Percentiles rank a stretch among this genome's conserved stretches.
phyloP scores from a whole-genome alignment of 1,140 invertebrate species.

The Camponotus vicinus region DNA sequence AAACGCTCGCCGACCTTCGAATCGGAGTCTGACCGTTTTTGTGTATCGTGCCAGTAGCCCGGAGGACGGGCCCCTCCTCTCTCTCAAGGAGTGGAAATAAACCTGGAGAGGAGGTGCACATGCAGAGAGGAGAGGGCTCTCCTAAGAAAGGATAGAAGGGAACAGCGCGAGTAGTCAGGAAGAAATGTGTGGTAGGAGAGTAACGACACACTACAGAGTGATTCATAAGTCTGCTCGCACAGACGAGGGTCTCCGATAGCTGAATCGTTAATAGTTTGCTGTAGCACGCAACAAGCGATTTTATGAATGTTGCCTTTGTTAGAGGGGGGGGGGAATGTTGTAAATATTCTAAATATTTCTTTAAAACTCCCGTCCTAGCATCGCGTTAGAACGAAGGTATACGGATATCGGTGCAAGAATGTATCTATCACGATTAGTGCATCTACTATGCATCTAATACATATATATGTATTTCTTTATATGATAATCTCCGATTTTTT shows the following conservation, averaged over 20 bases:
- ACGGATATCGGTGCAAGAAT: conserved; percentile 46
- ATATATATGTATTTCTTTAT: conserved; percentile 20
- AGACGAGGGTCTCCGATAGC: conserved; percentile 12
- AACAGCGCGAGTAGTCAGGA: conserved; percentile 21
- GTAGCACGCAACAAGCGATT: neutral
- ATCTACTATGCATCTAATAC: neutral
- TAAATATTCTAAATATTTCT: neutral
- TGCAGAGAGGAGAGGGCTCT: conserved; percentile 32
- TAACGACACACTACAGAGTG: conserved; percentile 47
- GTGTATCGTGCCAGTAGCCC: conserved; percentile 65
- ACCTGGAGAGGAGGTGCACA: conserved; percentile 31
- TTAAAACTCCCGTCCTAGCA: neutral
- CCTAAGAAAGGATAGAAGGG: conserved; percentile 19
- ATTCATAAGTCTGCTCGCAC: conserved; percentile 46
- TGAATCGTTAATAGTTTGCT: neutral
- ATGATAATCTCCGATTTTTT: neutral
- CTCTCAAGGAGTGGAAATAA: conserved; percentile 68
- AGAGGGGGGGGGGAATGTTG: neutral
- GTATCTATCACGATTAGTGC: neutral
- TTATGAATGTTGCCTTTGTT: neutral
- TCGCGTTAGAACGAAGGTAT: conserved; percentile 43
- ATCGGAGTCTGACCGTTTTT: conserved; percentile 82
- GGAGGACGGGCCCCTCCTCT: conserved; percentile 35
- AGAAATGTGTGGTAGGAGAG: conserved; percentile 22
- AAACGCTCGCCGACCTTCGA: conserved; percentile 81